phyloP scores from a whole-genome alignment of 2,797 vertebrate genomes.

The Ambastaia sidthimunki region DNA sequence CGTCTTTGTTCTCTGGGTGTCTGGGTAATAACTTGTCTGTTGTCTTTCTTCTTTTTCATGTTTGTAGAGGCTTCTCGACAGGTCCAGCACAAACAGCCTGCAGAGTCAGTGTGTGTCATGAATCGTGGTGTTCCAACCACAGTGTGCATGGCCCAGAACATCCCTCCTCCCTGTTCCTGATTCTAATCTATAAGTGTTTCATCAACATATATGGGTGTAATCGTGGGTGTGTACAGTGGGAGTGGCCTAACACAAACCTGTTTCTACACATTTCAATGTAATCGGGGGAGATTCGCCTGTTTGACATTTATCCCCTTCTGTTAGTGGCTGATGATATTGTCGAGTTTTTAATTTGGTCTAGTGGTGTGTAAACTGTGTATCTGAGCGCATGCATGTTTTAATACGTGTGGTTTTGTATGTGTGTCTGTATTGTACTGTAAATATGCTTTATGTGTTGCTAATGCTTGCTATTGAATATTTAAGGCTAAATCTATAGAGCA shows the following conservation, averaged over 20 bases:
- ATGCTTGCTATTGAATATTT: constrained; percentile 44
- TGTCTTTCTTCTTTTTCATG: constrained; percentile 63
- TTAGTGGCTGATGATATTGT: constrained; percentile 45
- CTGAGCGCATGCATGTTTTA: constrained; percentile 56
- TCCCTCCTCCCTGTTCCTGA: constrained; percentile 56
- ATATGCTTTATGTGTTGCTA: constrained; percentile 50
- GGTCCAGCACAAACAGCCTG: constrained; percentile 56
- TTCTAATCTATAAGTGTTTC: constrained; percentile 39
- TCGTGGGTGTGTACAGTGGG: constrained; percentile 9
- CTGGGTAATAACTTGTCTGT: constrained; percentile 62
- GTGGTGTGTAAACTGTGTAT: constrained; percentile 51
- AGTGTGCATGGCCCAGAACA: constrained; percentile 64
- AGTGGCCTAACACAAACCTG: constrained; percentile 20
- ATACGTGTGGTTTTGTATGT: constrained; percentile 45
- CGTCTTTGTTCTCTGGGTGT: constrained; percentile 42
- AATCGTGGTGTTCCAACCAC: constrained; percentile 66
- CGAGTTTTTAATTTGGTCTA: constrained; percentile 39
- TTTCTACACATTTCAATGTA: constrained; percentile 41
- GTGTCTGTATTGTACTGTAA: constrained; percentile 53
- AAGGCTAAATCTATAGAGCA: constrained; percentile 14
- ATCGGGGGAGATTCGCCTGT: constrained; percentile 28
- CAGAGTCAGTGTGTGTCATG: constrained; percentile 67
- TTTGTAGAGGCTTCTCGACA: constrained; percentile 60
- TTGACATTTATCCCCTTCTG: constrained; percentile 12
- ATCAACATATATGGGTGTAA: constrained; percentile 36